Percentiles rank a stretch among this genome's conserved stretches.
Conservation (phyloP, 2,797 vertebrate species). For the Falco concolor region DNA sequence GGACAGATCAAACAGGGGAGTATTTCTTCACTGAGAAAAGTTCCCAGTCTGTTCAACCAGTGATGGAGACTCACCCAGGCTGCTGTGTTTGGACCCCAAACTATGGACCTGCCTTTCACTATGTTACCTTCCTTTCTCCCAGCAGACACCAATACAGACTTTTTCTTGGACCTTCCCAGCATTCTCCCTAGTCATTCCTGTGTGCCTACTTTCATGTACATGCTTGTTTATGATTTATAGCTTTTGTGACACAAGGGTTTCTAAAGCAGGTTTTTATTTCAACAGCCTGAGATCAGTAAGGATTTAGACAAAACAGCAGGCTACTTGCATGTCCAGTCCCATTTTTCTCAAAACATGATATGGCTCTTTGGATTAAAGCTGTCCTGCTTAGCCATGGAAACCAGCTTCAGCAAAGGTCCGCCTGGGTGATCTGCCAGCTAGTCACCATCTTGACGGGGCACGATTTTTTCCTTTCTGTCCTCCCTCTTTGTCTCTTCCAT, state of each 20-base stretch:
- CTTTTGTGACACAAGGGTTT: neutral
- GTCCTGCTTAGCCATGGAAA: neutral
- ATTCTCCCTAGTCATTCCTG: neutral
- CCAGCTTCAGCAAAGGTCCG: neutral
- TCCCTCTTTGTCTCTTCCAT: neutral
- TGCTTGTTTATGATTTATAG: neutral
- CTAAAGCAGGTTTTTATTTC: neutral
- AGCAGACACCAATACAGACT: neutral
- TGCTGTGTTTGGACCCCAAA: neutral
- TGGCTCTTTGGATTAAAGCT: neutral
- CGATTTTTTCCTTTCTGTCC: neutral
- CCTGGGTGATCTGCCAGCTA: neutral
- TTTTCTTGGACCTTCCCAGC: neutral
- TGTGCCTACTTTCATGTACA: neutral
- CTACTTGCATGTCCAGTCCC: neutral
- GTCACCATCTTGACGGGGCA: neutral
- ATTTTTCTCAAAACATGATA: neutral
- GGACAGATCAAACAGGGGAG: neutral
- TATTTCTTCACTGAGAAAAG: neutral
- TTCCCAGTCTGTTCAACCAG: neutral
- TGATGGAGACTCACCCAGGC: neutral
- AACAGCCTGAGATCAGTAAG: neutral
- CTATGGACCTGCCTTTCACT: neutral
- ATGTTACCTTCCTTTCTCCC: neutral
- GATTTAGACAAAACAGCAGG: neutral